These are phyloP conservation scores for Mallotus villosus DNA, from an alignment of 2,797 vertebrate genomes.

Conservation along the genomic window DNA sequence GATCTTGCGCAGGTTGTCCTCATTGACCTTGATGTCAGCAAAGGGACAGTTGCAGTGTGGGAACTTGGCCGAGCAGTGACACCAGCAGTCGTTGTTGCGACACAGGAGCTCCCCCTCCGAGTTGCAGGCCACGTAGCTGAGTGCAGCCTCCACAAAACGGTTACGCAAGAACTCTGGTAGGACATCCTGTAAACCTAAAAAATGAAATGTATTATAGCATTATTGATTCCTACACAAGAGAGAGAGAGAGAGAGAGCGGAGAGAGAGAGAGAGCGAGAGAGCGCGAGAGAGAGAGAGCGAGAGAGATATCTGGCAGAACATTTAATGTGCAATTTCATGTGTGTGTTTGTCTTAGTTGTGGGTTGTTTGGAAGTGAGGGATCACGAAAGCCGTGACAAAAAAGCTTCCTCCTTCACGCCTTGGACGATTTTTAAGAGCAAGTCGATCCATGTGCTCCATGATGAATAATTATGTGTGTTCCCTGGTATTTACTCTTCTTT, in stretches of 20 bases:
- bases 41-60: conserved; percentile 95
- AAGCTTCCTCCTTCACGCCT: conserved; percentile 50
- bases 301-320: too few species aligned
- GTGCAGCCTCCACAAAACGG: conserved; percentile 90
- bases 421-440: conserved; percentile 63
- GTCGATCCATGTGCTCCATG: conserved; percentile 53
- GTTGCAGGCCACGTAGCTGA: conserved; percentile 96
- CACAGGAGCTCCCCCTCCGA: conserved; percentile 92
- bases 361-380: conserved; percentile 48
- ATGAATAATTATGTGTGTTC: conserved; percentile 72
- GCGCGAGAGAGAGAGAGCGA: too few species aligned
- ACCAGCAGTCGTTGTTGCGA: conserved; percentile 91
- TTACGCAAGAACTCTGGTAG: conserved; percentile 89
- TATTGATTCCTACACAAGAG: background rate
- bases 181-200: conserved; percentile 89
- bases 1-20: conserved; percentile 87
- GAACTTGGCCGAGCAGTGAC: conserved; percentile 84
- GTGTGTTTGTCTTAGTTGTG: background rate
- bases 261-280: too few species aligned
- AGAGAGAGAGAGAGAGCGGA: background rate
- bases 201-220: background rate
- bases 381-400: conserved; percentile 56
- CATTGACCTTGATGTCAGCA: conserved; percentile 89
- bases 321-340: background rate
- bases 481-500: conserved; percentile 73